Evolutionary conservation across 2,797 vertebrate genomes (phyloP).

Genomic region (Gallinago stenura): DNA sequence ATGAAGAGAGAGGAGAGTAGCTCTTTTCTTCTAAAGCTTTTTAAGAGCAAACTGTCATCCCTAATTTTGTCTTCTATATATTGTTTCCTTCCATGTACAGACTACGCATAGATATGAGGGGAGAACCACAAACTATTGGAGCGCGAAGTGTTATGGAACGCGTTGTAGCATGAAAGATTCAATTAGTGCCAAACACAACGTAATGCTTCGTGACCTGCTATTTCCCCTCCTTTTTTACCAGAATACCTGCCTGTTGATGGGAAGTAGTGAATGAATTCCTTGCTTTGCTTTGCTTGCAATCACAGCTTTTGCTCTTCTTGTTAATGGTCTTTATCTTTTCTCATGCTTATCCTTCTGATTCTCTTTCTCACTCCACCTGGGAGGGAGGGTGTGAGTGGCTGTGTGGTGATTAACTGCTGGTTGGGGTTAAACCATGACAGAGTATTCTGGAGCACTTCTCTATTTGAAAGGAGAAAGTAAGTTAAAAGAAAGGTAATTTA

Average conservation of each 20-base stretch:
- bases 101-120: background rate
- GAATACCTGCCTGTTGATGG: background rate
- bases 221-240: background rate
- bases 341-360: background rate
- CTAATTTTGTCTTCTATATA: background rate
- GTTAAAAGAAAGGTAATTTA: background rate
- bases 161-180: background rate
- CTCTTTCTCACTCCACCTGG: background rate
- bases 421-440: background rate
- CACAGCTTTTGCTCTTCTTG: background rate
- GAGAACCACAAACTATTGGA: background rate
- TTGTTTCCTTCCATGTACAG: background rate
- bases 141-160: background rate
- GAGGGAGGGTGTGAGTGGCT: background rate
- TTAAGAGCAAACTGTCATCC: background rate
- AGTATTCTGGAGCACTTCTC: background rate
- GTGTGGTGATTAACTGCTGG: background rate
- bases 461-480: background rate
- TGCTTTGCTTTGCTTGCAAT: background rate
- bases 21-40: background rate
- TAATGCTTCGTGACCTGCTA: background rate
- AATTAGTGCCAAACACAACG: background rate
- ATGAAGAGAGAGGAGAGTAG: background rate
- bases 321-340: background rate
- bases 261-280: background rate